Evolutionary conservation across 2,888 invertebrate genomes (phyloP), one percentile per base, ranked within the genome.

Genomic region (Ceratothoa steindachneri): DNA sequence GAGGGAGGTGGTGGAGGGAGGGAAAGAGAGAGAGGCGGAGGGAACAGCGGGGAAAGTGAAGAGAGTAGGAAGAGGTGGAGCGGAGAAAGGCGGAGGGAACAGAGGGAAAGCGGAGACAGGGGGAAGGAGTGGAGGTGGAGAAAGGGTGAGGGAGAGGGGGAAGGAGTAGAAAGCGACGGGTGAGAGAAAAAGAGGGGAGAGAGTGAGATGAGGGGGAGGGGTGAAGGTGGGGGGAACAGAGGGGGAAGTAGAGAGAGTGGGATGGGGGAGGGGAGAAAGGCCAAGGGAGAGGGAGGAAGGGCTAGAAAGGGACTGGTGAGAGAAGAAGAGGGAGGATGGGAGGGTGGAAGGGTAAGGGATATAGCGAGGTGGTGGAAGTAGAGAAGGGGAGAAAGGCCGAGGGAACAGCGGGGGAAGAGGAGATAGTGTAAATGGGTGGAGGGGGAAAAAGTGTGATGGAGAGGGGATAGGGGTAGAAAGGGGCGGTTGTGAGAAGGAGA

Each of bases 121-220:
- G 31, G 30, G 64, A 30, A 0, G n/a, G 9, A 30, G 15, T 27
- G 31, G 55, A 24, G 19, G 15, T 9, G n/a, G 53, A 52, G 5
- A 1, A 51, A 15, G 24, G 24, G 28, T 0, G 53, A 9, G 22
- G 41, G 27, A 15, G 15, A 69, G 24, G 27, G 24, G 3, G 24
- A 1, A 15, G 1, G 2, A 22, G 64, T 30, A 30, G 12, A 31
- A 31, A 30, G 12, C 5, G 27, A 55, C 15, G 12, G 69, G 64
- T 31, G 19, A 15, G 15, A 41, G 41, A 15, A 27, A 31, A 30
- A 15, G 60, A 30, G 55, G 30, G 30, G 31, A 64, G 15, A 30
- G 71, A 60, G 66, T 67, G 73, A 76, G 68, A 71, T 67, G 71
- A 65, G 69, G 71, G 68, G 66, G 67, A 52, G 24, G 52, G 52